Conservation (phyloP, 2,113 vertebrate genomes). For the Sisor rabdophorus region DNA sequence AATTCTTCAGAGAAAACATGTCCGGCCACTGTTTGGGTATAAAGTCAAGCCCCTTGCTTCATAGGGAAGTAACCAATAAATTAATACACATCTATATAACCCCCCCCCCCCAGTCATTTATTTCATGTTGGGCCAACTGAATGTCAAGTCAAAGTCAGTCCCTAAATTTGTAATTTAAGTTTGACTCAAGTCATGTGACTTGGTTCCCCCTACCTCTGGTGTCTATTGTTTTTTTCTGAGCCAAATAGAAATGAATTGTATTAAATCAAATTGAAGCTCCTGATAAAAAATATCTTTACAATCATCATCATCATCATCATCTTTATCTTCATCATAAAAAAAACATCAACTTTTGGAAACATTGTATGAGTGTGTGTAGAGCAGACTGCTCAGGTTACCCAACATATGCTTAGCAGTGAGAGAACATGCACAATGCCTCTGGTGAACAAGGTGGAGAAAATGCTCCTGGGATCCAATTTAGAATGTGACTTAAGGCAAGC, state of each 20-base stretch:
- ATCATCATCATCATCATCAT: slow-evolving; percentile 10
- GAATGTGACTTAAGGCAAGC: slow-evolving; percentile 86
- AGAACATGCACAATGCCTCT: slow-evolving; percentile 82
- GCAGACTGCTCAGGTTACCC: slow-evolving; percentile 78
- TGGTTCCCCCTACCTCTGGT: slow-evolving; percentile 12
- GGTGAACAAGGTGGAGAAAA: slow-evolving; percentile 83
- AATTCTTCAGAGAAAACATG: no score
- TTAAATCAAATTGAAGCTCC: slow-evolving; percentile 83
- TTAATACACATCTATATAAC: no score
- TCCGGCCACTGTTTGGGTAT: no score
- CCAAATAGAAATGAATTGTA: slow-evolving; percentile 71
- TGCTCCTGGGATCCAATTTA: slow-evolving; percentile 92
- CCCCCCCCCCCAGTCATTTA: no score
- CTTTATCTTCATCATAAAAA: no score
- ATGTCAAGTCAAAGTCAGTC: no score
- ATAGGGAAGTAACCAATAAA: no score
- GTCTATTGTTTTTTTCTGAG: slow-evolving; percentile 35
- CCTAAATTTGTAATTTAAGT: no score
- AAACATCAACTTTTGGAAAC: slow-evolving; percentile 65
- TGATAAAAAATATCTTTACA: slow-evolving; percentile 80
- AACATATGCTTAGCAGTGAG: slow-evolving; percentile 82
- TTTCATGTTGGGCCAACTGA: no score
- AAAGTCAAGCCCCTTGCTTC: no score
- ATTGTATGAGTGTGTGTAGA: slow-evolving; percentile 37
- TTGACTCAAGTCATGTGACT: no score